Percentiles rank a stretch among this genome's conserved stretches.
Evolutionary conservation across 2,888 invertebrate species (phyloP).

Genomic region (Rotaria macrura): DNA sequence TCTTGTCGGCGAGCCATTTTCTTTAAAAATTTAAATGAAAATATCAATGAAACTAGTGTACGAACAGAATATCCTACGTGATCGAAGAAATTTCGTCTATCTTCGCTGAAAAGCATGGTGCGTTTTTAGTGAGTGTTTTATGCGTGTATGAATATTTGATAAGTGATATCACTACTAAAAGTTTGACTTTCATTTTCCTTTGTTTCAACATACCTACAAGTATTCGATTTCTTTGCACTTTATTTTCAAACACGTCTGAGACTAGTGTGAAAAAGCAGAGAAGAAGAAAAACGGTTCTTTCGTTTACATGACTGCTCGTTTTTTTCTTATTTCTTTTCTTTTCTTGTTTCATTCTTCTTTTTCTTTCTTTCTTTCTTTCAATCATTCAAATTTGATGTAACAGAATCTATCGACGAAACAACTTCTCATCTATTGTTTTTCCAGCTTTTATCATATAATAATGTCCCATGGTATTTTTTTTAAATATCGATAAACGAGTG

Average conservation of each 20-base stretch:
- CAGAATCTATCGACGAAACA: background rate
- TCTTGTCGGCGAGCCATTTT: conserved; percentile 34
- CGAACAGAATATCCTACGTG: background rate
- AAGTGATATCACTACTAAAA: background rate
- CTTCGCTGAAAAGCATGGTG: background rate
- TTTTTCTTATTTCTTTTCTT: too few relatives aligned
- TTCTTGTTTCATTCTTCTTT: background rate
- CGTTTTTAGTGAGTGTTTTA: background rate
- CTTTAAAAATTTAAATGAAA: conserved; percentile 8
- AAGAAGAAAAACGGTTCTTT: background rate
- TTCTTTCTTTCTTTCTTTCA: background rate
- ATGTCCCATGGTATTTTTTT: background rate
- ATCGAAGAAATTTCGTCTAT: background rate
- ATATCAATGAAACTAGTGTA: background rate
- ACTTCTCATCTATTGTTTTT: background rate
- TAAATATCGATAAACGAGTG: background rate
- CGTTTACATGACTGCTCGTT: background rate
- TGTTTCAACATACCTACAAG: background rate
- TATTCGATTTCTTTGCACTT: conserved; percentile 6
- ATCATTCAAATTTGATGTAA: background rate
- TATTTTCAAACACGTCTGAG: background rate
- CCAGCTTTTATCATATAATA: background rate
- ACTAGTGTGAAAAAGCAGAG: background rate
- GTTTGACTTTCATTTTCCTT: background rate
- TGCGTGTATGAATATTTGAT: background rate